A percentile compares a stretch with the other conserved stretches of the same genome.
phyloP scores from a whole-genome alignment of 2,797 vertebrate genomes.

The Sebastolobus altivelis region DNA sequence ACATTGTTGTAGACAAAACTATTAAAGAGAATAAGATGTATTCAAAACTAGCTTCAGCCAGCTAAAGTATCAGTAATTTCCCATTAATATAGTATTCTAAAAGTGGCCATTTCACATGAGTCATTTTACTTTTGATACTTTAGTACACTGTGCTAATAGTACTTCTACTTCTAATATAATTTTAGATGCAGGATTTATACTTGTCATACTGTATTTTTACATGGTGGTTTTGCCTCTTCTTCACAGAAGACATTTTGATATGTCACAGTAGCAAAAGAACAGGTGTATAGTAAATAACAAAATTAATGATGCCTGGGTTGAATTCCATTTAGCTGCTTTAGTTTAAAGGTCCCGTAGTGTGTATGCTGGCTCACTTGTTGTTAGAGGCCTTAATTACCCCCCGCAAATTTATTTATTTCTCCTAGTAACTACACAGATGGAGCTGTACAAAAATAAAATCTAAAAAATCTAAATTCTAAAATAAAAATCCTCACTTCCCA shows the following conservation, averaged over 20 bases:
- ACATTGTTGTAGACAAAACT: background rate
- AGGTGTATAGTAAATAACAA: too few relatives aligned
- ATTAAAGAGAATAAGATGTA: background rate
- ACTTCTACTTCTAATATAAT: background rate
- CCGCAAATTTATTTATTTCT: too few relatives aligned
- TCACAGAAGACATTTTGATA: too few relatives aligned
- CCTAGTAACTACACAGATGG: background rate
- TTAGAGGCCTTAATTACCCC: too few relatives aligned
- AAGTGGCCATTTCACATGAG: background rate
- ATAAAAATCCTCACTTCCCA: background rate
- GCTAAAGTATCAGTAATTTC: too few relatives aligned
- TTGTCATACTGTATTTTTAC: background rate
- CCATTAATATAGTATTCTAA: background rate
- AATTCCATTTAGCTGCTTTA: too few relatives aligned
- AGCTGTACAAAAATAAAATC: background rate
- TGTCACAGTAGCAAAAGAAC: too few relatives aligned
- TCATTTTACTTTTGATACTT: constrained; percentile 3
- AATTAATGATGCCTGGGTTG: too few relatives aligned
- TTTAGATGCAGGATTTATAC: background rate
- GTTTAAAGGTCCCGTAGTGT: too few relatives aligned
- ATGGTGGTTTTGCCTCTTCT: background rate
- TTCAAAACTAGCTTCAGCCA: background rate
- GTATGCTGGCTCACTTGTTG: too few relatives aligned
- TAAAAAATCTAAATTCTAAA: background rate
- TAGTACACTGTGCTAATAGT: background rate